phyloP scores from a whole-genome alignment of 2,113 vertebrate genomes.

The Nymphicus hollandicus region DNA sequence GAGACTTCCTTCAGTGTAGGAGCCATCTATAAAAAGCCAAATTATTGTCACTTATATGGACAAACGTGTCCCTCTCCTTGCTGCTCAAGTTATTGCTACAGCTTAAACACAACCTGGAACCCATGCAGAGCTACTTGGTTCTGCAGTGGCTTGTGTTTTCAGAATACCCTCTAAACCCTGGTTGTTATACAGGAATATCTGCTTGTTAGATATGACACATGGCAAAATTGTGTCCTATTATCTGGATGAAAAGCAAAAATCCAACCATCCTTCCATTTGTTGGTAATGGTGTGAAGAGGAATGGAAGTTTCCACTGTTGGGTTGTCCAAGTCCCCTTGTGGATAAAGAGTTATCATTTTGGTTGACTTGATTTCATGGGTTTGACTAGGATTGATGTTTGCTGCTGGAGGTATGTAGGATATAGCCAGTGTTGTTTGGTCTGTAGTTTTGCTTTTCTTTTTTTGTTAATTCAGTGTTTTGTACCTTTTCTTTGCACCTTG shows the following conservation, averaged over 20 bases:
- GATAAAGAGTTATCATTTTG: constrained; percentile 43
- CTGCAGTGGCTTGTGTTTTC: background rate
- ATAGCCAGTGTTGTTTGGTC: constrained; percentile 67
- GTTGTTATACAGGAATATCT: background rate
- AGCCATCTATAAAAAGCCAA: constrained; percentile 2
- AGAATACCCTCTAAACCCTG: background rate
- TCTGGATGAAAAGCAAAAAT: constrained; percentile 33
- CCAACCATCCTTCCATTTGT: background rate
- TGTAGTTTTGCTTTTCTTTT: constrained; percentile 44
- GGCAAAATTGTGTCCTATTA: background rate
- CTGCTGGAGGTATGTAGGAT: constrained; percentile 68
- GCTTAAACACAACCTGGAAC: background rate
- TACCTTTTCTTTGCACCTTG: background rate
- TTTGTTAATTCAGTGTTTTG: constrained; percentile 18
- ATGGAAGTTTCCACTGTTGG: background rate
- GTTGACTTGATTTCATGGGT: constrained; percentile 58
- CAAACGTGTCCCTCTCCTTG: background rate
- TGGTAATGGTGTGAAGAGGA: constrained; percentile 51
- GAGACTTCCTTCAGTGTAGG: background rate
- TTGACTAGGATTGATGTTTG: constrained; percentile 70
- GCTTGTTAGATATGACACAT: background rate
- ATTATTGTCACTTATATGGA: background rate
- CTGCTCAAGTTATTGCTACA: background rate
- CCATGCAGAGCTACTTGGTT: background rate
- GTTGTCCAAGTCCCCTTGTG: background rate